Evolutionary conservation across 2,113 vertebrate species (phyloP).

Genomic region (Nibea coibor): DNA sequence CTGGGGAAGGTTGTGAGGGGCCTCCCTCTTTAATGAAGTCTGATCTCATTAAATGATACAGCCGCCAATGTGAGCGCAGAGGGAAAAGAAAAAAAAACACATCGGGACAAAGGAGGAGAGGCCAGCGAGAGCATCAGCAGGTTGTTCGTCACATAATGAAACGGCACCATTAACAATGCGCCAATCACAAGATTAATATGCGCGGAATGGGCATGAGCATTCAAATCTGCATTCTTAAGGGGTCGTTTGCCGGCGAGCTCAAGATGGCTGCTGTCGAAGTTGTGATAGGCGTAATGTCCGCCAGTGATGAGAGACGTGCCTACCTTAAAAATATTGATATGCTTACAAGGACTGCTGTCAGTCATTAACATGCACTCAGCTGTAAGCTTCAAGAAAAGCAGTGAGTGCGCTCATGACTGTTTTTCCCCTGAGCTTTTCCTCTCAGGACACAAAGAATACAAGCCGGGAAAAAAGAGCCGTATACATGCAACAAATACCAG

Average conservation of each 20-base stretch:
- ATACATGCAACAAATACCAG: background rate
- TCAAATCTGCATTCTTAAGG: constrained; percentile 13
- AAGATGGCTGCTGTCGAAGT: background rate
- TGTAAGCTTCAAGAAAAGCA: background rate
- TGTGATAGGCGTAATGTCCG: background rate
- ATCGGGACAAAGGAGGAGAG: constrained; percentile 65
- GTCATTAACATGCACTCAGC: background rate
- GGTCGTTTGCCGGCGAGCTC: background rate
- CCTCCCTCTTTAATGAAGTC: constrained; percentile 82
- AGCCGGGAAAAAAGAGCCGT: too few relatives aligned
- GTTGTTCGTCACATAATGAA: constrained; percentile 62
- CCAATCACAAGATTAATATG: constrained; percentile 35
- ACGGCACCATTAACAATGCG: constrained; percentile 33
- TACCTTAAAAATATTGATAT: background rate
- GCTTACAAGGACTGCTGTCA: background rate
- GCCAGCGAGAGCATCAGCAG: constrained; percentile 61
- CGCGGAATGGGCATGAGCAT: background rate
- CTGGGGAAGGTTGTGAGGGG: constrained; percentile 67
- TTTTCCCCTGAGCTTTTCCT: background rate
- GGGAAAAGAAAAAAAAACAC: constrained; percentile 24
- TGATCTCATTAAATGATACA: constrained; percentile 93
- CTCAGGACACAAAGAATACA: background rate
- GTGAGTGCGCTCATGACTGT: background rate
- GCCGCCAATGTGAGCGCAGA: constrained; percentile 59
- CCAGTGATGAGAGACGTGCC: background rate